phyloP scores from a whole-genome alignment of 2,113 vertebrate genomes.

The Meleagris gallopavo region DNA sequence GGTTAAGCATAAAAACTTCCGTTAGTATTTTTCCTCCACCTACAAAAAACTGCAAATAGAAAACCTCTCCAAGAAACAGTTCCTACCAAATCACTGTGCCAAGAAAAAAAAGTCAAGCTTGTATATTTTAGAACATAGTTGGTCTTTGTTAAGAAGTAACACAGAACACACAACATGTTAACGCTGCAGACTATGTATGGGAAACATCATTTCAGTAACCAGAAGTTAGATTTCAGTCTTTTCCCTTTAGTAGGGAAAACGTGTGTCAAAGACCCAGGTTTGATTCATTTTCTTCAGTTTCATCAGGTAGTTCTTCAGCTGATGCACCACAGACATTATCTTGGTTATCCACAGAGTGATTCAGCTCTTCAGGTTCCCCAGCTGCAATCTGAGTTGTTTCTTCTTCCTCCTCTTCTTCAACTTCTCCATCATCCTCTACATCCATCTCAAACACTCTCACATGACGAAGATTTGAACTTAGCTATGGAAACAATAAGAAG shows the following conservation, averaged over 20 bases:
- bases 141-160: not conserved
- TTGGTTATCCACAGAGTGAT: conserved; percentile 42
- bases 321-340: not conserved
- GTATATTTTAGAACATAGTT: not conserved
- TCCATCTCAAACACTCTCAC: conserved; percentile 98
- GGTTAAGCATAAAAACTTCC: not conserved
- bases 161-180: not conserved
- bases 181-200: conserved; percentile 15
- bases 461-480: conserved; percentile 94
- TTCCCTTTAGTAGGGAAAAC: not conserved
- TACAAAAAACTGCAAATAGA: not conserved
- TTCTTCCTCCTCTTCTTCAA: conserved; percentile 85
- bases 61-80: not conserved
- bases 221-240: not conserved
- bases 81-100: not conserved
- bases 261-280: conserved; percentile 61
- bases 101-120: not conserved
- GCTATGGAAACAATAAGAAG: conserved; percentile 73
- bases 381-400: conserved; percentile 29
- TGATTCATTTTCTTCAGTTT: conserved; percentile 65
- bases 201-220: not conserved
- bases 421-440: conserved; percentile 94
- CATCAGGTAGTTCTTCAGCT: conserved; percentile 47
- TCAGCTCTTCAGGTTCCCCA: conserved; percentile 69
- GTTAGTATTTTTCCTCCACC: not conserved